These are phyloP conservation scores for Carterocephalus palaemon DNA, from an alignment of 2,888 invertebrate species.

Conservation along the genomic window DNA sequence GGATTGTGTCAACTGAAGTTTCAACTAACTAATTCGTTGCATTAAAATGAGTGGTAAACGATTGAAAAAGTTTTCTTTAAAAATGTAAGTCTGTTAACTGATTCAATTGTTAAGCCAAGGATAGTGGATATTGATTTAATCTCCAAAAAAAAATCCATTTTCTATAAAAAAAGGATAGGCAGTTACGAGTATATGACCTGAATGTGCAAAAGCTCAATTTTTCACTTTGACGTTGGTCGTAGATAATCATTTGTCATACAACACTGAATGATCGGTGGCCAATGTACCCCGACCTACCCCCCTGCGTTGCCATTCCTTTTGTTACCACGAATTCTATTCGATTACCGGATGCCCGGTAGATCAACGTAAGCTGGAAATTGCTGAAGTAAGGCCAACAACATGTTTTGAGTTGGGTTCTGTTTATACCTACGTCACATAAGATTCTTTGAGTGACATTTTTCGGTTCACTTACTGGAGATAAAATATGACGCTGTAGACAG, in stretches of 20 bases:
- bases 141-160: not conserved
- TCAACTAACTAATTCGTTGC: too few species aligned
- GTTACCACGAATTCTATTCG: constrained; percentile 26
- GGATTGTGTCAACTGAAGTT: too few species aligned
- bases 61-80: too few species aligned
- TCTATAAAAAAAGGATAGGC: constrained; percentile 28
- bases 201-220: constrained; percentile 71
- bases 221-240: constrained; percentile 74
- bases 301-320: constrained; percentile 36
- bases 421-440: constrained; percentile 65
- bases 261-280: constrained; percentile 55
- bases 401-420: constrained; percentile 49
- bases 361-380: constrained; percentile 25
- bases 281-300: constrained; percentile 45
- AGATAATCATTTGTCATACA: constrained; percentile 78
- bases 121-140: too few species aligned
- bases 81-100: too few species aligned
- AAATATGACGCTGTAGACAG: constrained; percentile 30
- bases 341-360: constrained; percentile 24
- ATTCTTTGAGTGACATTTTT: constrained; percentile 60
- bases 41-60: too few species aligned
- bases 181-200: constrained; percentile 33
- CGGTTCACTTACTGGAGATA: constrained; percentile 42
- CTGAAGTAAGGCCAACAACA: constrained; percentile 31
- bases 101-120: too few species aligned